Evolutionary conservation across 2,797 vertebrate species (phyloP), one percentile per base, ranked within the genome.

Genomic region (Pseudotriccus pelzelni): DNA sequence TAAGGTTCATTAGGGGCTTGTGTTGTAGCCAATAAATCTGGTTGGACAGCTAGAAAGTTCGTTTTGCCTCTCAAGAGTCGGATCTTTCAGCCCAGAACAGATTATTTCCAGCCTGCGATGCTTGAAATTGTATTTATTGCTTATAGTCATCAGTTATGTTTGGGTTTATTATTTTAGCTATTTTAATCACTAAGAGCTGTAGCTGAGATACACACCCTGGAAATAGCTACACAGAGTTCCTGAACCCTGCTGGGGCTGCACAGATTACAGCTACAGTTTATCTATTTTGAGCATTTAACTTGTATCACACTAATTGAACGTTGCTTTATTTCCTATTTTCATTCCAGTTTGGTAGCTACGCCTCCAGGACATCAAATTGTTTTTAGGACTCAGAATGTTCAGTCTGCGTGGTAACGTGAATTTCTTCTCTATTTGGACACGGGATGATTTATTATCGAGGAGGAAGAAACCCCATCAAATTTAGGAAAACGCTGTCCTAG

Each of bases 1-100:
- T 80, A 60, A 93, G 64, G 87, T 94, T 95, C 75, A 86, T 94
- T 95, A 80, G 73, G 89, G 69, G 49, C 14, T 78, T 69, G 20
- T 49, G 63, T 36, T 84, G 60, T 53, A 75, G 32, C 24, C 16
- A 85, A 75, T 92, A 81, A 91, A 89, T 85, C 46, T 63, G 55
- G 43, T 36, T 8, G 3, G 30, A 66, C 34, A 81, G 50, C 34
- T 44, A 67, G 27, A 72, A 84, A 56, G 72, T 62, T 24, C n/a
- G 32, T 7, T 69, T 92, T 86, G 43, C 55, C 63, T 79, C 72
- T 49, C 34, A 72, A 73, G 63, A 86, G 28, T 13, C 1, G 0
- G 22, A 64, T 20, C 30, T 53, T 82, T 78, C 70, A 77, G 68
- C 49, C 30, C 55, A n/a, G 49, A 82, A 60, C 9, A 56, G 53